Conservation (phyloP, 2,888 invertebrate genomes). For the Rhimphoctona megacephalus region DNA sequence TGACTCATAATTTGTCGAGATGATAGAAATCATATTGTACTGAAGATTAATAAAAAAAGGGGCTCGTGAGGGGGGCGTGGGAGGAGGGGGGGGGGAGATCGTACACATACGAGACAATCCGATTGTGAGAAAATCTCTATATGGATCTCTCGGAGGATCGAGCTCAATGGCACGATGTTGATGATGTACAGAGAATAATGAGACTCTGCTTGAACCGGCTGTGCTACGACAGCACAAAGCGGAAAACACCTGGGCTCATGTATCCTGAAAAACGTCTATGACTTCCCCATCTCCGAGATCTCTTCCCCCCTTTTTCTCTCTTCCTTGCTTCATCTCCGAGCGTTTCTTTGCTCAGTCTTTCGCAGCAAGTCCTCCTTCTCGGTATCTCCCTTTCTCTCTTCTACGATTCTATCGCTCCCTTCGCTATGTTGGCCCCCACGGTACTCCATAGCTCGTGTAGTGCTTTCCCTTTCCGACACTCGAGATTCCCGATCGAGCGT, state of each 20-base stretch:
- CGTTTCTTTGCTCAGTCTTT: background rate
- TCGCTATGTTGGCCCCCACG: conserved; percentile 30
- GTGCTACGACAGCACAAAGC: conserved; percentile 41
- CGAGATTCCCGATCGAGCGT: conserved; percentile 64
- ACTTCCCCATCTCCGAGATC: conserved; percentile 48
- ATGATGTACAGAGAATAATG: conserved; percentile 53
- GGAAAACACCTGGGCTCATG: conserved; percentile 72
- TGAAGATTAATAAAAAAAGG: background rate
- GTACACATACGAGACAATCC: background rate
- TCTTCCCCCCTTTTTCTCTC: conserved; percentile 40
- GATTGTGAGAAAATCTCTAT: conserved; percentile 1
- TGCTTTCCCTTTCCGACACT: conserved; percentile 66
- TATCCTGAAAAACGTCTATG: conserved; percentile 49
- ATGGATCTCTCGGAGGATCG: conserved; percentile 16
- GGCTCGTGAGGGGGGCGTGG: background rate
- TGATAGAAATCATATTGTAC: background rate
- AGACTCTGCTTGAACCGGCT: conserved; percentile 61
- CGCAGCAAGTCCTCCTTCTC: background rate
- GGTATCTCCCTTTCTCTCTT: background rate
- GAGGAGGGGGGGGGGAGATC: background rate
- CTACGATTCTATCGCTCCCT: conserved; percentile 33
- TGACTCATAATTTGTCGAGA: background rate
- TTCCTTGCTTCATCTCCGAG: background rate
- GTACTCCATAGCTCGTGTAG: conserved; percentile 53
- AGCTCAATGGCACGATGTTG: conserved; percentile 29